A percentile compares a stretch with the other conserved stretches of the same genome.
Evolutionary conservation across 2,888 invertebrate genomes (phyloP).

Genomic region (Galerucella nymphaeae): DNA sequence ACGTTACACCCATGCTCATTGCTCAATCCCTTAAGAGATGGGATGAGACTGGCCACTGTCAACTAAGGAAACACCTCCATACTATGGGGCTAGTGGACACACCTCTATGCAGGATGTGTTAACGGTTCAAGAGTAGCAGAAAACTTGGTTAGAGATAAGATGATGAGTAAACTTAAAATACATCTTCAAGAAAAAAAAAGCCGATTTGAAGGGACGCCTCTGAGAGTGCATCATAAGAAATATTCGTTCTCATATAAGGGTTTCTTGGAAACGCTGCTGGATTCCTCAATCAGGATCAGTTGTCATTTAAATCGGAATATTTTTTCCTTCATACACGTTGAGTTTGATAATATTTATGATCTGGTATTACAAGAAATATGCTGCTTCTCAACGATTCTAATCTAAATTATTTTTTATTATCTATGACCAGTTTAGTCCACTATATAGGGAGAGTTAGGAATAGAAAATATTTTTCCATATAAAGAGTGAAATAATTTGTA

Average conservation of each 20-base stretch:
- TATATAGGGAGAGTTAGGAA: not conserved
- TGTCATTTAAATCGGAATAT: conserved; percentile 34
- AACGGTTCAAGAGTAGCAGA: no score
- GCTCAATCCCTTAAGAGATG: no score
- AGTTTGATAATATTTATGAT: conserved; percentile 18
- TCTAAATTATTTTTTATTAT: conserved; percentile 32
- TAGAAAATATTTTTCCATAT: not conserved
- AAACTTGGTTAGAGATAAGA: no score
- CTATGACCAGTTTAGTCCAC: conserved; percentile 13
- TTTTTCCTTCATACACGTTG: conserved; percentile 26
- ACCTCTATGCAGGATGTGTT: no score
- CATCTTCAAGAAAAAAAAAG: not conserved
- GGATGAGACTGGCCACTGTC: no score
- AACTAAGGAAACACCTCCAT: no score
- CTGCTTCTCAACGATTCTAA: conserved; percentile 23
- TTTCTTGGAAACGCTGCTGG: conserved; percentile 30
- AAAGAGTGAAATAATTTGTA: not conserved
- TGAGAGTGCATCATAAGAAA: conserved; percentile 15
- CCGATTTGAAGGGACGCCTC: not conserved
- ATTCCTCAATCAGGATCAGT: conserved; percentile 33
- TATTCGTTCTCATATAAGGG: conserved; percentile 25
- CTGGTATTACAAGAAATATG: conserved; percentile 20
- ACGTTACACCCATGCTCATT: no score
- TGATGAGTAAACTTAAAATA: no score
- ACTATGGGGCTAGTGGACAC: no score